These are phyloP conservation scores for Choreutis nemorana DNA, from an alignment of 2,888 invertebrate species.

Conservation along the genomic window DNA sequence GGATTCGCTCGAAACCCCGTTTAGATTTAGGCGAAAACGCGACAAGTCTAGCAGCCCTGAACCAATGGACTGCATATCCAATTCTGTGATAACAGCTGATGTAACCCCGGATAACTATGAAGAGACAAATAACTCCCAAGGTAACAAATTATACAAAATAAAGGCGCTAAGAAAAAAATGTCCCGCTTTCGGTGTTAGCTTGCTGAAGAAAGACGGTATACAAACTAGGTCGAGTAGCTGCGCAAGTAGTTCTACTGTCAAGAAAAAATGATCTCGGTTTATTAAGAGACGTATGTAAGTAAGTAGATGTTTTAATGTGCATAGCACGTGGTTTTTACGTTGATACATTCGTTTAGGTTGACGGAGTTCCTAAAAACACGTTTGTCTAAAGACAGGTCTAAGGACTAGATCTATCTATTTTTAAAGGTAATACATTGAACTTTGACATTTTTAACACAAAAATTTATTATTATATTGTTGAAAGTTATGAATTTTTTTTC, in stretches of 20 bases:
- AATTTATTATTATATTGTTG: too few relatives aligned
- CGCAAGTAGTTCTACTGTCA: conserved; percentile 44
- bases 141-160: conserved; percentile 56
- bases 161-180: conserved; percentile 57
- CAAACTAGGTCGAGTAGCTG: conserved; percentile 56
- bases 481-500: too few relatives aligned
- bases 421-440: too few relatives aligned
- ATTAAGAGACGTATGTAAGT: too few relatives aligned
- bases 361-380: too few relatives aligned
- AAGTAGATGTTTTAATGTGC: too few relatives aligned
- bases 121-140: conserved; percentile 55
- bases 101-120: conserved; percentile 52
- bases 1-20: conserved; percentile 52
- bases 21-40: conserved; percentile 50
- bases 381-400: too few relatives aligned
- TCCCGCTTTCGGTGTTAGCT: conserved; percentile 44
- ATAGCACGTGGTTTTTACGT: too few relatives aligned
- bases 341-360: too few relatives aligned
- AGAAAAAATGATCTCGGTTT: conserved; percentile 58
- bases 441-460: too few relatives aligned
- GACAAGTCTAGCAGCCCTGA: conserved; percentile 55
- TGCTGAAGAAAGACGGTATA: conserved; percentile 51
- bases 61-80: conserved; percentile 51
- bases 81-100: conserved; percentile 48
- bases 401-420: too few relatives aligned